Base-by-base conservation (phyloP, 2,888 invertebrate species). In the Tethea ocularis region DNA sequence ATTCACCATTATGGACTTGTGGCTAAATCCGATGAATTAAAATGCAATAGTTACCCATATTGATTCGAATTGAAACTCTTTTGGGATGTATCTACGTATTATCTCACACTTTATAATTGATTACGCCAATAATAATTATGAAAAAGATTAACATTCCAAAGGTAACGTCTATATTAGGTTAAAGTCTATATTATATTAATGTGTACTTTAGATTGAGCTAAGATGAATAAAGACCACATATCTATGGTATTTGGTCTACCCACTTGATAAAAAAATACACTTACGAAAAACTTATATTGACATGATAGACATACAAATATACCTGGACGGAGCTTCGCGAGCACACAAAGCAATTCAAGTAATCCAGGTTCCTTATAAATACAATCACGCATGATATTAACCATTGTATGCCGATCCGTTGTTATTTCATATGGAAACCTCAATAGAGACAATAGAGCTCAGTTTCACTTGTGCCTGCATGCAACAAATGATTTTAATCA, bases 31-130 rank as follows among this genome's bases (percentile, higher is more conserved):
- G 46, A 46, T 46, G 46, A 46, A 46, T 46, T 46, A 46, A 46
- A 46, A 46, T 46, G 46, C 46, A 46, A 46, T 46, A 46, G 46
- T 20, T 46, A 46, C 46, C 46, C 41, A 41, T 41, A 41, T 41
- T 41, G 41, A 17, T 15, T 41, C 46, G 46, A 46, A 46, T 10
- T 20, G 10, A 46, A 20, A 1, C 2, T 46, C 46, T 6, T 46
- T 10, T 46, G 15, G 17, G 20, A 46, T 46, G 46, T 46, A 46
- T 46, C 46, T 46, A 46, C 10, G 20, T 20, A 46, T 46, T 46
- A 46, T 15, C 15, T 20, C 41, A 46, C 2, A 10, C 2, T 33
- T 2, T 13, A 7, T n/a, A 46, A 36, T 36, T 13, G 2, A 15
- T 36, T 36, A 15, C 3, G 15, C 1, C 36, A 4, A 36, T 13